Conservation (phyloP, 1,140 invertebrate genomes). For the Heliconius eleuchia region DNA sequence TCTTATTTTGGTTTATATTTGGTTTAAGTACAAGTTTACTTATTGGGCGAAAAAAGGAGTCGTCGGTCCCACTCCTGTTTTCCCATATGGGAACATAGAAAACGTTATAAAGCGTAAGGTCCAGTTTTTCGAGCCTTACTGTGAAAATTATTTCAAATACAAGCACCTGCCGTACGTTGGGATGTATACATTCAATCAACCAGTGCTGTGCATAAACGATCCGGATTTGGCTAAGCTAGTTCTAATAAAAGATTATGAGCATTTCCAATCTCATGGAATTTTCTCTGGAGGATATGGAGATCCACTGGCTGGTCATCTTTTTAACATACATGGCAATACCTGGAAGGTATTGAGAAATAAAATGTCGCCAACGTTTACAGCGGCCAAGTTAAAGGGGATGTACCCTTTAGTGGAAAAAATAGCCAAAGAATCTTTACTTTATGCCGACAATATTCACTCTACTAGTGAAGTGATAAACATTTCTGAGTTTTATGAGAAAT, state of each 20-base stretch:
- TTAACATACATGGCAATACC: slow-evolving; percentile 71
- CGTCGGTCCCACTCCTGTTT: slow-evolving; percentile 60
- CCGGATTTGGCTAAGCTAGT: slow-evolving; percentile 82
- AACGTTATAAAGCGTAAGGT: slow-evolving; percentile 64
- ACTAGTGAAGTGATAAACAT: slow-evolving; percentile 70
- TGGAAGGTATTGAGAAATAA: slow-evolving; percentile 78
- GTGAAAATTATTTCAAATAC: slow-evolving; percentile 63
- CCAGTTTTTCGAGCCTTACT: slow-evolving; percentile 71
- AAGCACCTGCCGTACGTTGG: slow-evolving; percentile 70
- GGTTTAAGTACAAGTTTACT: slow-evolving; percentile 70
- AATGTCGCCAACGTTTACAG: slow-evolving; percentile 77
- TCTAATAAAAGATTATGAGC: slow-evolving; percentile 83
- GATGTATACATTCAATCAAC: slow-evolving; percentile 73
- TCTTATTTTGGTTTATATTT: slow-evolving; percentile 55
- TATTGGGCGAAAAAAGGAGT: slow-evolving; percentile 74
- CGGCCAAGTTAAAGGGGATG: slow-evolving; percentile 79
- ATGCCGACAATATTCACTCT: slow-evolving; percentile 47
- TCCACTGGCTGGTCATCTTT: slow-evolving; percentile 80
- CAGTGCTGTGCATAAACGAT: slow-evolving; percentile 74
- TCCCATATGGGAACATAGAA: slow-evolving; percentile 78
- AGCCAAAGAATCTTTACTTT: slow-evolving; percentile 58
- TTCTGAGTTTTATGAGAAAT: slow-evolving; percentile 82
- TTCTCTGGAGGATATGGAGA: slow-evolving; percentile 80
- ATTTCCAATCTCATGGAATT: slow-evolving; percentile 82
- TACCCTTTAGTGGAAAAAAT: slow-evolving; percentile 74